Percentiles rank a stretch among this genome's conserved stretches.
Evolutionary conservation across 2,113 vertebrate species (phyloP).

Genomic region (Planiliza haematocheilus): DNA sequence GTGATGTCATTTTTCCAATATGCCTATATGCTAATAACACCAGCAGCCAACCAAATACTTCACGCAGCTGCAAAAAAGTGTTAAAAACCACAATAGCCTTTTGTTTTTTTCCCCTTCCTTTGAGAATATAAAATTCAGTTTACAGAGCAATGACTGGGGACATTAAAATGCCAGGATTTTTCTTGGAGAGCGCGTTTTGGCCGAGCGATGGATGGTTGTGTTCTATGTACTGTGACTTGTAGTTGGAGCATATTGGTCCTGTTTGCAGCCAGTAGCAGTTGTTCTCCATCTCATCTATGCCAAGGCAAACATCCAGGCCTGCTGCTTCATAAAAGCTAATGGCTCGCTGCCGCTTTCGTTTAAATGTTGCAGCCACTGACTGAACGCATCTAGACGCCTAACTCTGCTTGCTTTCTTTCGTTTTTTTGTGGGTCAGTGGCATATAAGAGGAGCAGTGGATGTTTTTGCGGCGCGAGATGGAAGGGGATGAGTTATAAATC

Average conservation of each 20-base stretch:
- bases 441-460: no score
- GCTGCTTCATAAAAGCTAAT: constrained; percentile 44
- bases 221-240: constrained; percentile 16
- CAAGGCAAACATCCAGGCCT: constrained; percentile 53
- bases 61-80: neutral
- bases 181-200: constrained; percentile 18
- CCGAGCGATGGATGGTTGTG: neutral
- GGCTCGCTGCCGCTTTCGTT: constrained; percentile 21
- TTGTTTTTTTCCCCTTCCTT: constrained; percentile 25
- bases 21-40: constrained; percentile 11
- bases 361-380: constrained; percentile 20
- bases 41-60: neutral
- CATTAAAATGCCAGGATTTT: constrained; percentile 21
- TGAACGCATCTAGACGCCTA: constrained; percentile 1
- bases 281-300: constrained; percentile 13
- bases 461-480: no score
- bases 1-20: neutral
- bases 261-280: constrained; percentile 44
- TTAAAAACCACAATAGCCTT: neutral
- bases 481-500: no score
- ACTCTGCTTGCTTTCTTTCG: constrained; percentile 32
- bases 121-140: constrained; percentile 17
- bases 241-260: constrained; percentile 6
- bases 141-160: neutral
- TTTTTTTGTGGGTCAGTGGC: neutral